Conservation (phyloP, 2,113 vertebrate species). For the Neolamprologus fasciatus region DNA sequence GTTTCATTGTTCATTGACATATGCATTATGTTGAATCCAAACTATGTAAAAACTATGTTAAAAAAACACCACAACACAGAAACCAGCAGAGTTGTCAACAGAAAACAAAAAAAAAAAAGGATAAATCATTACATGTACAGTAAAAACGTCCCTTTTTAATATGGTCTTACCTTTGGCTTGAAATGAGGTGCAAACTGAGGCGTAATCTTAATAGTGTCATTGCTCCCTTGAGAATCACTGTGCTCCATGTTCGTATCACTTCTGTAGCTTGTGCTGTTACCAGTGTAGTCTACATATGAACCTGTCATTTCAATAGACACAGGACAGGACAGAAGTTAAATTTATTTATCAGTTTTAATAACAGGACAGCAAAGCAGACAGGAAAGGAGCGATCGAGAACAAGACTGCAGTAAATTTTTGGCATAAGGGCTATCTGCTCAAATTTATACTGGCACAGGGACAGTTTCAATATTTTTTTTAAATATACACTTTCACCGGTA, state of each 20-base stretch:
- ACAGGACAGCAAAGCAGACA: neutral
- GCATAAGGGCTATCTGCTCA: neutral
- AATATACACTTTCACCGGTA: neutral
- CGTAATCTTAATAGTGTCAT: constrained; percentile 94
- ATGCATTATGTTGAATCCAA: neutral
- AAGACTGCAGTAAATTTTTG: neutral
- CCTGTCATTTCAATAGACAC: constrained; percentile 58
- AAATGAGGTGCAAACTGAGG: constrained; percentile 82
- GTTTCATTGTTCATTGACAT: neutral
- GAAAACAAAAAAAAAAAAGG: neutral
- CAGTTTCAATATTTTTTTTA: neutral
- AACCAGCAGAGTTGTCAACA: neutral
- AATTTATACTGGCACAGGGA: neutral
- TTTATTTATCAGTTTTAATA: neutral
- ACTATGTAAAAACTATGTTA: neutral
- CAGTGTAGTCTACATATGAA: constrained; percentile 86
- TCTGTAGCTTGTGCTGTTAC: constrained; percentile 90
- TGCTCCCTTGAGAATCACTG: constrained; percentile 86
- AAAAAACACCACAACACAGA: neutral
- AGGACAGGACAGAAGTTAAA: neutral
- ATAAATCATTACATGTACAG: neutral
- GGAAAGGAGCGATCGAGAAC: neutral
- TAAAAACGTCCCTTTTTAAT: neutral
- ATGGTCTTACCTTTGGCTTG: constrained; percentile 75
- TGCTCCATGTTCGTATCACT: constrained; percentile 88